phyloP scores from a whole-genome alignment of 2,113 vertebrate genomes.

The Hippolais icterina region DNA sequence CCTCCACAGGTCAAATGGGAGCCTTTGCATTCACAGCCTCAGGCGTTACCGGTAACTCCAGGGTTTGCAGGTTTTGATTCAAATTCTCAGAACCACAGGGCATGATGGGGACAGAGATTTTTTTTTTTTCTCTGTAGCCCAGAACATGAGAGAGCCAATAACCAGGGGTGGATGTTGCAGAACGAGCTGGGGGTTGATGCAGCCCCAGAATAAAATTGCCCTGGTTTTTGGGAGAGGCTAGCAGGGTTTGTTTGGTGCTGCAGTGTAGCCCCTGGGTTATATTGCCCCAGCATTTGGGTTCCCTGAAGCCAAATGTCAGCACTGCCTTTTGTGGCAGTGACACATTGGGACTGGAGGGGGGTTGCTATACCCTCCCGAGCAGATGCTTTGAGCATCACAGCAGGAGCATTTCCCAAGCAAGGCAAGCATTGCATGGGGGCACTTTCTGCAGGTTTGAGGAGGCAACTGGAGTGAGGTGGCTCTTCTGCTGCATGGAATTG shows the following conservation, averaged over 20 bases:
- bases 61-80: not conserved
- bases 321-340: not conserved
- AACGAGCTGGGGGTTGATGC: not conserved
- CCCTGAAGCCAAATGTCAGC: not conserved
- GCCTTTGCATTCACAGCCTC: not conserved
- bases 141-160: not conserved
- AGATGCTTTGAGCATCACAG: not conserved
- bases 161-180: not conserved
- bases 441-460: not conserved
- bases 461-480: not conserved
- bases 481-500: not conserved
- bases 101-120: not conserved
- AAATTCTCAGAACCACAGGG: not conserved
- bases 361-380: not conserved
- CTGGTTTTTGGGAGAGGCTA: not conserved
- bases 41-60: not conserved
- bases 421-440: not conserved
- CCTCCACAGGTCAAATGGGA: not conserved
- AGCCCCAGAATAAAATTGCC: not conserved
- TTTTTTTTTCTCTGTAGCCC: not conserved
- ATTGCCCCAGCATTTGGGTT: not conserved
- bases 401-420: not conserved
- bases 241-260: not conserved
- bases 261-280: not conserved
- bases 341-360: accelerated